Evolutionary conservation across 1,140 invertebrate genomes (phyloP).

Genomic region (Zaprionus camerounensis): DNA sequence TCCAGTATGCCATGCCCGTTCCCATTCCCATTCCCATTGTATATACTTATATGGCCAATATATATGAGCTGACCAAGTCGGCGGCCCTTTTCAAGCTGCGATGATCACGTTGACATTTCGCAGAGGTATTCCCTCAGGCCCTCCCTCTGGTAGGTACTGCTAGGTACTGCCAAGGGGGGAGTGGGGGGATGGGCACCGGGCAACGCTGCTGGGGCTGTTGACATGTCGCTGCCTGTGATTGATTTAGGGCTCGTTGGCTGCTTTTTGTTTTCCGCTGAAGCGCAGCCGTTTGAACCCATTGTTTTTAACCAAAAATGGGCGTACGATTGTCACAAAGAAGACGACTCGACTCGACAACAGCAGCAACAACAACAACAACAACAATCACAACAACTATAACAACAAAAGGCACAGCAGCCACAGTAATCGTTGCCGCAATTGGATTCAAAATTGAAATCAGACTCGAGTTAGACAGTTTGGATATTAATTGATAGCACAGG

Average conservation of each 20-base stretch:
- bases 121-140: slow-evolving; percentile 8
- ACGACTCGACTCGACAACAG: slow-evolving; percentile 29
- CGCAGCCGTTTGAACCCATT: slow-evolving; percentile 79
- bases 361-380: slow-evolving; percentile 14
- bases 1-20: slow-evolving; percentile 1
- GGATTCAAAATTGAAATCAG: slow-evolving; percentile 18
- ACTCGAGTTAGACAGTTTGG: slow-evolving; percentile 10
- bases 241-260: slow-evolving; percentile 73
- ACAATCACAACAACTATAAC: slow-evolving; percentile 21
- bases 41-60: slow-evolving; percentile 62
- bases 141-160: not conserved
- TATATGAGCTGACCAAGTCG: slow-evolving; percentile 41
- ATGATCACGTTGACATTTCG: slow-evolving; percentile 79
- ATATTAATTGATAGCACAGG: slow-evolving; percentile 63
- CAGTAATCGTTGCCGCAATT: slow-evolving; percentile 23
- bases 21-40: slow-evolving; percentile 20
- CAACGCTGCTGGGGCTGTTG: slow-evolving; percentile 54
- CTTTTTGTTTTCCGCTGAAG: slow-evolving; percentile 79
- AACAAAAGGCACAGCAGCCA: slow-evolving; percentile 15
- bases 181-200: not conserved
- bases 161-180: not conserved
- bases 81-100: slow-evolving; percentile 76
- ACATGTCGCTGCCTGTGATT: slow-evolving; percentile 74
- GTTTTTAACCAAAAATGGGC: slow-evolving; percentile 77
- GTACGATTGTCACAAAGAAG: slow-evolving; percentile 48